Evolutionary conservation across 2,888 invertebrate species (phyloP).

Genomic region (Unio delphinus): DNA sequence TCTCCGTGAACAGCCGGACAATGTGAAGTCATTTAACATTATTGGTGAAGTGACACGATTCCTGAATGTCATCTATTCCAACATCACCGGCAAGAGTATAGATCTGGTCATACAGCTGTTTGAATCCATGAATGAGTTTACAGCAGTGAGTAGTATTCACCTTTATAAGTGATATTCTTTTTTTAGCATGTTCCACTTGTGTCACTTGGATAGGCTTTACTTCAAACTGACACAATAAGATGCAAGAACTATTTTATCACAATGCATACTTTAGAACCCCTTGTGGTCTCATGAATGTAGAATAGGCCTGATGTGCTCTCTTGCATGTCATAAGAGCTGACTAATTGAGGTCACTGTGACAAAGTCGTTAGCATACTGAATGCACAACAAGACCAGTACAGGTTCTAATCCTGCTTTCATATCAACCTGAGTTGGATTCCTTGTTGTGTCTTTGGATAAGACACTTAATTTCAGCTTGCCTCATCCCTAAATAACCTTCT

Average conservation of each 20-base stretch:
- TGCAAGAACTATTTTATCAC: neutral
- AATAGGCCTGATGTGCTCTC: too few relatives aligned
- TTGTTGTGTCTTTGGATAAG: too few relatives aligned
- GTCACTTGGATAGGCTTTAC: neutral
- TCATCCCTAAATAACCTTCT: too few relatives aligned
- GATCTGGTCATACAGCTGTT: conserved; percentile 69
- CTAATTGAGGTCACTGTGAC: too few relatives aligned
- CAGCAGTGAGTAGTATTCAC: conserved; percentile 59
- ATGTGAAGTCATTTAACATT: conserved; percentile 71
- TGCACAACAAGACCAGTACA: too few relatives aligned
- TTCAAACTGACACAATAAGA: neutral
- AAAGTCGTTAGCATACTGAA: too few relatives aligned
- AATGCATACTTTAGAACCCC: too few relatives aligned
- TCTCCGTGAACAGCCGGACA: conserved; percentile 71
- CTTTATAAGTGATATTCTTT: neutral
- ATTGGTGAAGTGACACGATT: conserved; percentile 70
- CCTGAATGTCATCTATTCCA: conserved; percentile 70
- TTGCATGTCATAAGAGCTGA: too few relatives aligned
- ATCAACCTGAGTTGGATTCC: too few relatives aligned
- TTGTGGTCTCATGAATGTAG: too few relatives aligned
- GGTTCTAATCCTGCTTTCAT: too few relatives aligned
- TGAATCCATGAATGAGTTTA: conserved; percentile 70
- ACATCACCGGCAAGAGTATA: conserved; percentile 66
- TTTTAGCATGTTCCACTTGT: neutral
- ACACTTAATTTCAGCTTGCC: too few relatives aligned